Percentiles rank a stretch among this genome's conserved stretches.
These are phyloP conservation scores for Acleris literana DNA, from an alignment of 2,888 invertebrate species.

Conservation along the genomic window DNA sequence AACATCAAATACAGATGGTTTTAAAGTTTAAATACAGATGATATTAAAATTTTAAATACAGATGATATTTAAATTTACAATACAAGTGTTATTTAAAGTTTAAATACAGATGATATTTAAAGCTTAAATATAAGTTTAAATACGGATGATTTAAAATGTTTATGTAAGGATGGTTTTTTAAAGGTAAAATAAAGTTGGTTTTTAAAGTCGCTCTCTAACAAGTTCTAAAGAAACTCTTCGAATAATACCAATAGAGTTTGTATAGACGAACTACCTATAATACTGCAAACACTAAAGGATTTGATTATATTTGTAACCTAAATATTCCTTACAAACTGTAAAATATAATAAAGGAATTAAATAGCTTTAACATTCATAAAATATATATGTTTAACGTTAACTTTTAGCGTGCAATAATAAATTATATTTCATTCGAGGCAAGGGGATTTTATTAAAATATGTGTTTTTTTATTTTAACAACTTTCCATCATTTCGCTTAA, in stretches of 20 bases:
- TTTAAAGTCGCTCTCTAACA: too few relatives aligned
- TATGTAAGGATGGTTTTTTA: too few relatives aligned
- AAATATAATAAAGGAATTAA: slow-evolving; percentile 58
- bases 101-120: too few relatives aligned
- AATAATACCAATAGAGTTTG: slow-evolving; percentile 48
- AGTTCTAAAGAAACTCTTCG: slow-evolving; percentile 2
- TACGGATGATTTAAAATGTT: too few relatives aligned
- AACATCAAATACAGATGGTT: too few relatives aligned
- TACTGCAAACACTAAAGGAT: slow-evolving; percentile 82
- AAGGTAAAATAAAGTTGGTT: not conserved
- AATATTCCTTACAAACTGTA: slow-evolving; percentile 54
- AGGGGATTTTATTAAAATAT: slow-evolving; percentile 19
- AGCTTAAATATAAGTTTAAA: too few relatives aligned
- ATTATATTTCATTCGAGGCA: slow-evolving; percentile 18
- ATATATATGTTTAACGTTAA: slow-evolving; percentile 42
- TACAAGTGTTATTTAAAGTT: too few relatives aligned
- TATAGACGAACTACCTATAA: slow-evolving; percentile 51
- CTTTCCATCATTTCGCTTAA: too few relatives aligned
- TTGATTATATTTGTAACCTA: slow-evolving; percentile 65
- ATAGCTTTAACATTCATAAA: slow-evolving; percentile 58
- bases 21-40: too few relatives aligned
- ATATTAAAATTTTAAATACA: too few relatives aligned
- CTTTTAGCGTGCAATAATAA: slow-evolving; percentile 41
- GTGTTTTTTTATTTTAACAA: not conserved
- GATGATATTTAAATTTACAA: too few relatives aligned